phyloP scores from a whole-genome alignment of 2,797 vertebrate species.

The Geotrypetes seraphini region DNA sequence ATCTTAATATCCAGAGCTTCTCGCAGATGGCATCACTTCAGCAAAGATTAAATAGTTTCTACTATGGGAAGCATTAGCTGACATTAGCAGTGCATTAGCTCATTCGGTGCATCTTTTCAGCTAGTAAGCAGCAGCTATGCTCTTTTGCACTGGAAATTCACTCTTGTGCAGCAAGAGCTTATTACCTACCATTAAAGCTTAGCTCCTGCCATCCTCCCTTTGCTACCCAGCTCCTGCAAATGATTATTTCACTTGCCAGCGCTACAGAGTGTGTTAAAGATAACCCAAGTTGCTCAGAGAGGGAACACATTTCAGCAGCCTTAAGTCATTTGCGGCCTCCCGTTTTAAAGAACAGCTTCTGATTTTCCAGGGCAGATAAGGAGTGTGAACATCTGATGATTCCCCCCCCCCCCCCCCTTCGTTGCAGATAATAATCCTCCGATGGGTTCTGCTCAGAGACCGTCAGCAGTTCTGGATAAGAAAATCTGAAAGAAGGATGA shows the following conservation, averaged over 20 bases:
- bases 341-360: conserved; percentile 23
- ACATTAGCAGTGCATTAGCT: neutral
- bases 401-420: no score
- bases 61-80: no score
- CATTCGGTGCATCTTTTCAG: conserved; percentile 12
- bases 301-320: conserved; percentile 17
- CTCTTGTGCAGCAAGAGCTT: neutral
- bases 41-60: no score
- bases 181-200: conserved; percentile 25
- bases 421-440: conserved; percentile 33
- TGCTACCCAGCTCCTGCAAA: conserved; percentile 10
- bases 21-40: no score
- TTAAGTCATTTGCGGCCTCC: conserved; percentile 24
- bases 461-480: conserved; percentile 31
- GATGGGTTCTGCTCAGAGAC: conserved; percentile 29
- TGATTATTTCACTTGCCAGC: neutral
- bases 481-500: conserved; percentile 29
- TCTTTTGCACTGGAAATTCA: conserved; percentile 11
- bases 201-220: conserved; percentile 11
- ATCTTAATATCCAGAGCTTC: no score
- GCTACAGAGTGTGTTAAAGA: conserved; percentile 1
- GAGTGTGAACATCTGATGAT: conserved; percentile 22
- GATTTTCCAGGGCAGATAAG: conserved; percentile 32
- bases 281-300: conserved; percentile 11
- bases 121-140: conserved; percentile 19